A percentile compares a stretch with the other conserved stretches of the same genome.
These are phyloP conservation scores for Carcina quercana DNA, from an alignment of 2,888 invertebrate genomes.

Conservation along the genomic window DNA sequence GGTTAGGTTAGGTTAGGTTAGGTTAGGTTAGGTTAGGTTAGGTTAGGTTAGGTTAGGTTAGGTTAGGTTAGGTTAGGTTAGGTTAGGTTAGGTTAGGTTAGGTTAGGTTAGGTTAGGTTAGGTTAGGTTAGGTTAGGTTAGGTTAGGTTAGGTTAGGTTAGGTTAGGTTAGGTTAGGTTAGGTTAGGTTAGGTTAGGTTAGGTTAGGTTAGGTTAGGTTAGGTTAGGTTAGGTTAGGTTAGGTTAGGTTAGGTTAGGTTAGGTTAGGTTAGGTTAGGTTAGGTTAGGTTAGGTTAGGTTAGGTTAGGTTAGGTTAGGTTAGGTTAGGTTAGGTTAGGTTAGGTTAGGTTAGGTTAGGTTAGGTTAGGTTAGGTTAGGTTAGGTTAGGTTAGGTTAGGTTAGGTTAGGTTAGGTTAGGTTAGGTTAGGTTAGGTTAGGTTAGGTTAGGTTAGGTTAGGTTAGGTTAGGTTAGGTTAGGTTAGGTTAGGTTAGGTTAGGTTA, in stretches of 20 bases:
- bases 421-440: slow-evolving; percentile 16
- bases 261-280: slow-evolving; percentile 19
- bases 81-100: no score
- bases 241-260: slow-evolving; percentile 13
- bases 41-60: no score
- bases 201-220: slow-evolving; percentile 12
- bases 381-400: slow-evolving; percentile 15
- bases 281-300: slow-evolving; percentile 18
- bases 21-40: no score
- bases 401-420: slow-evolving; percentile 13
- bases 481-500: slow-evolving; percentile 16
- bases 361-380: slow-evolving; percentile 14
- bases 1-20: no score
- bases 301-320: slow-evolving; percentile 18
- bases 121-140: slow-evolving; percentile 13
- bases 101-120: slow-evolving; percentile 11
- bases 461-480: slow-evolving; percentile 15
- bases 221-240: slow-evolving; percentile 13
- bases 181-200: slow-evolving; percentile 9
- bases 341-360: slow-evolving; percentile 18
- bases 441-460: slow-evolving; percentile 14
- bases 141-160: slow-evolving; percentile 12
- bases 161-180: slow-evolving; percentile 18
- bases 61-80: no score
- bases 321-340: slow-evolving; percentile 18